Percentiles rank a stretch among this genome's conserved stretches.
These are phyloP conservation scores for Serripes groenlandicus DNA, from an alignment of 2,888 invertebrate species.

Conservation along the genomic window DNA sequence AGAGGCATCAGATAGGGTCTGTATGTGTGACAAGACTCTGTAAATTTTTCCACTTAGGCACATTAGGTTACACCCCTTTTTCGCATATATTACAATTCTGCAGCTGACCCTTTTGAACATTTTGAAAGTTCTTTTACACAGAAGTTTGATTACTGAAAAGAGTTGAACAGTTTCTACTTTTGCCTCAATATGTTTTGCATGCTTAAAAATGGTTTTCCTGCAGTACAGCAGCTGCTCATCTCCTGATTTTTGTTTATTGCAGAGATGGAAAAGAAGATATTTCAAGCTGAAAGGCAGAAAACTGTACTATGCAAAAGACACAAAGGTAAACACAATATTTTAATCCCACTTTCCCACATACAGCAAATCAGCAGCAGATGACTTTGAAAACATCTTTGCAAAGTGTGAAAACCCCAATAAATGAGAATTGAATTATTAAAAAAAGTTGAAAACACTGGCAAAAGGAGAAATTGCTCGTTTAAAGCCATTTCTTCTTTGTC, in stretches of 20 bases:
- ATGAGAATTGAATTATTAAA: neutral
- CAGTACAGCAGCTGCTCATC: no score
- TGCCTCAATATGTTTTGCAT: no score
- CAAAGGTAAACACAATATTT: slow-evolving; percentile 89
- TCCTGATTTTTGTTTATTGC: slow-evolving; percentile 87
- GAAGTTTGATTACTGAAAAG: no score
- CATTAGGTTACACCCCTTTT: no score
- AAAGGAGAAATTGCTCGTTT: neutral
- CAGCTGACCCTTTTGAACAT: no score
- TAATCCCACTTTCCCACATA: neutral
- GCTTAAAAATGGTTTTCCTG: no score
- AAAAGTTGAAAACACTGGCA: neutral
- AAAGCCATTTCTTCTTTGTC: neutral
- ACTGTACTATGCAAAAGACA: slow-evolving; percentile 95
- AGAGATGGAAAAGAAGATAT: slow-evolving; percentile 94
- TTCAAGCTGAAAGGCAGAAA: slow-evolving; percentile 94
- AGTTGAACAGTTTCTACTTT: no score
- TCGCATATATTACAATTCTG: no score
- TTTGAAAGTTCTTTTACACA: no score
- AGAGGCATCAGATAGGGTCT: no score
- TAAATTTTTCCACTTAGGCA: no score
- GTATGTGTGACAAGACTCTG: no score
- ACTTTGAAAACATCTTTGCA: neutral
- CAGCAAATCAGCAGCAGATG: neutral
- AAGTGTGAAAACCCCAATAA: neutral